Conservation (phyloP, 30 jellyfish, hydroid and myxozoan genomes). For the Mastigias papua region DNA sequence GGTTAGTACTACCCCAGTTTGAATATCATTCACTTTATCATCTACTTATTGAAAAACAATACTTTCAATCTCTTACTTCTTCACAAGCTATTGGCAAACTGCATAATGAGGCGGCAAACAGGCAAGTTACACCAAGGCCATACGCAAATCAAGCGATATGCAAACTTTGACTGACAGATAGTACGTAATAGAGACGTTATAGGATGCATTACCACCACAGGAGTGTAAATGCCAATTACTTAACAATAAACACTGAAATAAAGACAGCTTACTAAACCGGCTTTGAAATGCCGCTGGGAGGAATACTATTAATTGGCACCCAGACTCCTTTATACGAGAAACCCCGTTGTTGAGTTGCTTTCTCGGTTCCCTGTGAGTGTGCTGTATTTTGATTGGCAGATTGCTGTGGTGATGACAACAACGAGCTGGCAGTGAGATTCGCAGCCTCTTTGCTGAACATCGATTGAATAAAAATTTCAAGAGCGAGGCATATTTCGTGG, state of each 20-base stretch:
- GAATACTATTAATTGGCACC: slow-evolving; percentile 85
- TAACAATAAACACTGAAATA: neutral
- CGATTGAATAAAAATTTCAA: slow-evolving; percentile 85
- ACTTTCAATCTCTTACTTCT: no score
- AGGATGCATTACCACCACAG: no score
- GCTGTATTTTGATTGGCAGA: slow-evolving; percentile 51
- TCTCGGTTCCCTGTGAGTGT: slow-evolving; percentile 58
- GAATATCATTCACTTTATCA: no score
- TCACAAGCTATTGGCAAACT: no score
- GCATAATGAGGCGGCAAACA: no score
- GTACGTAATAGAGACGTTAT: no score
- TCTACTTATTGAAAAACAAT: no score
- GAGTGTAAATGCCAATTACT: no score
- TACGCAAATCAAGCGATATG: no score
- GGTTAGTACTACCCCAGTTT: no score
- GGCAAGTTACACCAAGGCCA: no score
- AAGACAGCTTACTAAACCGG: slow-evolving; percentile 83
- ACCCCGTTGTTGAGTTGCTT: slow-evolving; percentile 75
- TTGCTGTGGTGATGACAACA: slow-evolving; percentile 46
- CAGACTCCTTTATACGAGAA: slow-evolving; percentile 87
- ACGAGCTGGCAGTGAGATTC: slow-evolving; percentile 62
- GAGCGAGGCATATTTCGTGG: slow-evolving; percentile 90
- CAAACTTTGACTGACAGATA: no score
- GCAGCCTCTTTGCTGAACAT: slow-evolving; percentile 91
- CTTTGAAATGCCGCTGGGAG: slow-evolving; percentile 71